A percentile compares a stretch with the other conserved stretches of the same genome.
These are phyloP conservation scores for Carabus problematicus DNA, from an alignment of 2,888 invertebrate species.

Conservation along the genomic window DNA sequence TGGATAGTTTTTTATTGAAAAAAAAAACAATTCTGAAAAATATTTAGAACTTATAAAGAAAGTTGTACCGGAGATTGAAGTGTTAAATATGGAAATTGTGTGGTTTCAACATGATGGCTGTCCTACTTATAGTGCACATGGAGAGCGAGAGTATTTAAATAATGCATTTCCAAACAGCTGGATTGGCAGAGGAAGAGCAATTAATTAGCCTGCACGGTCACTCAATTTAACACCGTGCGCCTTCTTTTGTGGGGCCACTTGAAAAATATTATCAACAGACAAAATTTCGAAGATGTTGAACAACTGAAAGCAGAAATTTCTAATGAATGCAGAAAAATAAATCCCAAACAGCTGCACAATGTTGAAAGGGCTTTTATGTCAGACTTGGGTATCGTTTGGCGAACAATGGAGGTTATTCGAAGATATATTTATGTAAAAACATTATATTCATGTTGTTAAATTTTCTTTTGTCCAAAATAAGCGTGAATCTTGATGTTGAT, in stretches of 20 bases:
- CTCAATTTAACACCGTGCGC: neutral
- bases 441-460: too few species aligned
- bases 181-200: conserved; percentile 3
- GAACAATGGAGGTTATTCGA: too few species aligned
- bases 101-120: conserved; percentile 7
- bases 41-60: conserved; percentile 9
- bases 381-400: neutral
- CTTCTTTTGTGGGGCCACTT: conserved; percentile 10
- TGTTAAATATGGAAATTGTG: neutral
- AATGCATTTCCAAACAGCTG: conserved; percentile 13
- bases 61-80: neutral
- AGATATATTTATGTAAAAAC: too few species aligned
- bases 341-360: conserved; percentile 3
- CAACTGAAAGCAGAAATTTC: conserved; percentile 11
- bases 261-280: conserved; percentile 12
- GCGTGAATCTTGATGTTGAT: too few species aligned
- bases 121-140: conserved; percentile 3
- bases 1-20: conserved; percentile 5
- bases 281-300: conserved; percentile 11
- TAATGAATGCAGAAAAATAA: conserved; percentile 16
- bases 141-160: neutral
- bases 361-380: conserved; percentile 1
- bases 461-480: too few species aligned
- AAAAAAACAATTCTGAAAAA: conserved; percentile 4
- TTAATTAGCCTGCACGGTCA: conserved; percentile 15